These are phyloP conservation scores for Bovichtus variegatus DNA, from an alignment of 2,797 vertebrate species.

Conservation along the genomic window DNA sequence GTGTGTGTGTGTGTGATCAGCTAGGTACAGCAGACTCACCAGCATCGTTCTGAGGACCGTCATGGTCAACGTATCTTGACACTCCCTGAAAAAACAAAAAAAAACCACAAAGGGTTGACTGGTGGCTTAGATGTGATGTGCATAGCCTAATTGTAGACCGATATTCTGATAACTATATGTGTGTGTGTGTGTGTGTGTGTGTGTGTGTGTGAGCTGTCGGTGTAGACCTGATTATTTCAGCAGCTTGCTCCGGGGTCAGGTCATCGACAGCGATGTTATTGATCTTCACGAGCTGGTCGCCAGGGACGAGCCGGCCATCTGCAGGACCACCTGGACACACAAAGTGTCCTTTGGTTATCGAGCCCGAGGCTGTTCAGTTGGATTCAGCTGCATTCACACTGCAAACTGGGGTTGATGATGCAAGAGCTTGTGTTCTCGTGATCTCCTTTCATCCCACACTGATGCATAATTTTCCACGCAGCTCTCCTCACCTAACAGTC, in stretches of 20 bases:
- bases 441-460: slow-evolving; percentile 57
- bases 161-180: slow-evolving; percentile 7
- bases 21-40: slow-evolving; percentile 75
- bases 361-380: slow-evolving; percentile 38
- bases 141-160: not conserved
- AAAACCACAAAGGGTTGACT: not conserved
- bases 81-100: slow-evolving; percentile 88
- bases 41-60: slow-evolving; percentile 91
- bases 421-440: slow-evolving; percentile 23
- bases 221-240: slow-evolving; percentile 90
- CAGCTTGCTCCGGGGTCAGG: slow-evolving; percentile 87
- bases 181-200: slow-evolving; percentile 25
- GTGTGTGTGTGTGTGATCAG: not conserved
- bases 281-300: slow-evolving; percentile 93
- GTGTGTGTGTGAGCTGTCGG: slow-evolving; percentile 32
- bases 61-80: slow-evolving; percentile 87
- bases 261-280: slow-evolving; percentile 88
- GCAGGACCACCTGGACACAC: slow-evolving; percentile 82
- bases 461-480: slow-evolving; percentile 27
- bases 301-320: slow-evolving; percentile 85
- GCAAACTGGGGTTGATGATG: slow-evolving; percentile 20
- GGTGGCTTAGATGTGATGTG: not conserved
- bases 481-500: slow-evolving; percentile 6
- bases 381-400: slow-evolving; percentile 42
- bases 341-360: slow-evolving; percentile 69